These are phyloP conservation scores for Hafferia zeledoni DNA, from an alignment of 2,797 vertebrate genomes.

Conservation along the genomic window DNA sequence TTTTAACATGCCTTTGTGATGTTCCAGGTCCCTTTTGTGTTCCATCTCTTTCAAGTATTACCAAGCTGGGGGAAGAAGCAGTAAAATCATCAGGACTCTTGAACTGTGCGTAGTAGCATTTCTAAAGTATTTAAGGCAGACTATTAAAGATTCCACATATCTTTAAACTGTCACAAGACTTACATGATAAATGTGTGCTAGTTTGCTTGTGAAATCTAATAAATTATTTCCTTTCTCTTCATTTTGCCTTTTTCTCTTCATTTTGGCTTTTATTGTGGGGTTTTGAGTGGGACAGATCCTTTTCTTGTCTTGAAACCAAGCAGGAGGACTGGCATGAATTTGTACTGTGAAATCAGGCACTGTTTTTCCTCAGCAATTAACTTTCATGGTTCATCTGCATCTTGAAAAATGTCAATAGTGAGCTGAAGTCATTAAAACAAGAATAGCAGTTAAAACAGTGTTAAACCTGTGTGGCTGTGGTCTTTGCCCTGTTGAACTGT, in stretches of 20 bases:
- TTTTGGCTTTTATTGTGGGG: background rate
- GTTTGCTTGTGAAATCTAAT: conserved; percentile 66
- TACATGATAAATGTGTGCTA: conserved; percentile 16
- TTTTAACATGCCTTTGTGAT: conserved; percentile 74
- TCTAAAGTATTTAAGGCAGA: conserved; percentile 61
- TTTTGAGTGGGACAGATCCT: background rate
- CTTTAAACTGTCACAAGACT: conserved; percentile 12
- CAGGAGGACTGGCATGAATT: background rate
- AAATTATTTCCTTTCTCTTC: conserved; percentile 74
- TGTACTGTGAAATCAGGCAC: background rate
- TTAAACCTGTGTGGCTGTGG: background rate
- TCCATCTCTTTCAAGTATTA: conserved; percentile 68
- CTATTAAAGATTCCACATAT: background rate
- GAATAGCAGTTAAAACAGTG: background rate
- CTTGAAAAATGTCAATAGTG: background rate
- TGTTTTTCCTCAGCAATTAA: background rate
- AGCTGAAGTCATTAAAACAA: background rate
- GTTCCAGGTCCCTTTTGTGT: conserved; percentile 80
- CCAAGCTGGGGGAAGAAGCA: conserved; percentile 63
- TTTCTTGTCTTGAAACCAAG: background rate
- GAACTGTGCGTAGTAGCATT: conserved; percentile 77
- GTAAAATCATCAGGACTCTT: conserved; percentile 50
- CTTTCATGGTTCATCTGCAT: background rate
- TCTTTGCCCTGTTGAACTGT: background rate
- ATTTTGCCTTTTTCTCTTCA: conserved; percentile 14